Base-by-base conservation (phyloP, 2,113 vertebrate genomes). In the Piaya cayana region DNA sequence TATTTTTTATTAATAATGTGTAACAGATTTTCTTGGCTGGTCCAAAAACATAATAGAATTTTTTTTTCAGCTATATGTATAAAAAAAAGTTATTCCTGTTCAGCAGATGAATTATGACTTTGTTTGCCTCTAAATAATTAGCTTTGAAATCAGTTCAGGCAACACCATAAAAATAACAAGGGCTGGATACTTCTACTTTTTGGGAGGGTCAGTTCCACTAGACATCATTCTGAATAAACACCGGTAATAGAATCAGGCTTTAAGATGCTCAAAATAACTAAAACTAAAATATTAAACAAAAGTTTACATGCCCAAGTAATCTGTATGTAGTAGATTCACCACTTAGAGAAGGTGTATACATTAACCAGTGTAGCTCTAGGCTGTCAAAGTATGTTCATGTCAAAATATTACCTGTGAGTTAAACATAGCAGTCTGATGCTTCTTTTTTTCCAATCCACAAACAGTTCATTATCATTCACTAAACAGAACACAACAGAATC, bases 91-190 rank as follows among this genome's bases (percentile, higher is more conserved):
- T 93, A 76, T 19, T 97, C 13, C 79, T 90, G 68, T 87, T 84
- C 64, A 82, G 50, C 26, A 69, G 26, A 94, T 90, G 68, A 94
- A 83, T 78, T 87, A 95, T 29, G 79, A 42, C 58, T 93, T 81
- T 80, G 50, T 50, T 92, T 86, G 91, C 60, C 69, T 93, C 78
- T 91, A 62, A 93, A 91, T 65, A 96, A 86, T 7, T 34, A 50
- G 47, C 72, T 89, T 90, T 88, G 75, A 90, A 87, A 69, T 20
- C 37, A 64, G 26, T 72, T 90, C 93, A 84, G 42, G 69, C 30
- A 96, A 62, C 58, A 88, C 50, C 63, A 92, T 76, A 79, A 82
- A 83, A 96, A 91, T 72, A 94, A 74, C 1, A 3, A 32, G 30
- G 9, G 20, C 43, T 89, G 56, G 55, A 76, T 65, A 62, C 7